Evolutionary conservation across 2,797 vertebrate genomes (phyloP), one percentile per base, ranked within the genome.

Genomic region (Tympanoctomys barrerae): DNA sequence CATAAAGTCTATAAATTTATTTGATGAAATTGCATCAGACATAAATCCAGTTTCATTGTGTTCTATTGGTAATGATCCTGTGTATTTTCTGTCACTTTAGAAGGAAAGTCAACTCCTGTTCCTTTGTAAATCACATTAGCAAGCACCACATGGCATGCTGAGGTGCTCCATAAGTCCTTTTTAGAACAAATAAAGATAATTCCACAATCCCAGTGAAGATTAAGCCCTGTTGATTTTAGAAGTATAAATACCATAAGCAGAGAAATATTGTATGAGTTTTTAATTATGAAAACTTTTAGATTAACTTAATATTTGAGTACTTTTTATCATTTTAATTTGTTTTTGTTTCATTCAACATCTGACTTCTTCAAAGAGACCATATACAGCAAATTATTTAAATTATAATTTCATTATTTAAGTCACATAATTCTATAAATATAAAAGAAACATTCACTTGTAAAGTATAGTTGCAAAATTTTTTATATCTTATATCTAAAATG

Each of bases 271-370:
- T 57, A 42, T 85, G 11, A 90, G 26, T 94, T 18, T 89, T 59
- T 78, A 90, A 83, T 61, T 82, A 73, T 90, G 13, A 1, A 96
- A 57, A 24, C 7, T 96, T 87, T 87, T 61, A 87, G 19, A 78
- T 78, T 89, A 93, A 68, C 83, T 89, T 86, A 89, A 24, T n/a
- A 79, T 90, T 95, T 94, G 9, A 85, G 22, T 31, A 61, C 82
- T 54, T 96, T 89, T 14, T 94, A 52, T 52, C 5, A 57, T 68
- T 89, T 94, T 57, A 19, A 87, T 62, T 93, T 33, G 31, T 49
- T 87, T 83, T 93, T 91, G 22, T 87, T 91, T 95, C 8, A n/a
- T 59, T 87, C 36, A 86, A 86, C 2, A 31, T 86, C 95, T 89
- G 33, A 6, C 33, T 89, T 94, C 49, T 75, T 82, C 26, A 90